Percentiles rank a stretch among this genome's conserved stretches.
phyloP scores from a whole-genome alignment of 2,113 vertebrate genomes.

The Actenoides lindsayi region DNA sequence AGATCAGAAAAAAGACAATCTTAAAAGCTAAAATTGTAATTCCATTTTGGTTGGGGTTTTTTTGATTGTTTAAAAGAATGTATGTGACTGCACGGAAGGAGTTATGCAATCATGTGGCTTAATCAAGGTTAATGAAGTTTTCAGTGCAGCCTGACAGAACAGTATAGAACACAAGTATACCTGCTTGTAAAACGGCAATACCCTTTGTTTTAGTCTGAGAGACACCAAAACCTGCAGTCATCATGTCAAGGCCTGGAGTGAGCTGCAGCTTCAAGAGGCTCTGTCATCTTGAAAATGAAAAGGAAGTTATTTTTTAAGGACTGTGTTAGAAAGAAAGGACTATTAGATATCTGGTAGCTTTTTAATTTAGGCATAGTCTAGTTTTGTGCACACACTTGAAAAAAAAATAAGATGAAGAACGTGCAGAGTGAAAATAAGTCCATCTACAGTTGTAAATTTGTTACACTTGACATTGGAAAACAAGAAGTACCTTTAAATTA shows the following conservation, averaged over 20 bases:
- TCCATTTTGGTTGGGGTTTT: not conserved
- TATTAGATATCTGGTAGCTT: not conserved
- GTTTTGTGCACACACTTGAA: not conserved
- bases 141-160: not conserved
- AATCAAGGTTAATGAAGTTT: not conserved
- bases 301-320: not conserved
- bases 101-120: not conserved
- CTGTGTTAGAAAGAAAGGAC: not conserved
- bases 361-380: not conserved
- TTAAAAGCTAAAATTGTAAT: not conserved
- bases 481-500: not conserved
- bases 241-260: not conserved
- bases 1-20: not conserved
- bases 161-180: not conserved
- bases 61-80: not conserved
- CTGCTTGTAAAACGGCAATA: not conserved
- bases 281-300: not conserved
- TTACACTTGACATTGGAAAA: not conserved
- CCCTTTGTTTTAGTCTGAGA: not conserved
- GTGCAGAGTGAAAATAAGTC: not conserved
- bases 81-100: not conserved
- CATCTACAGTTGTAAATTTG: rapidly evolving
- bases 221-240: not conserved
- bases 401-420: not conserved
- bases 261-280: not conserved